Conservation (phyloP, 2,797 vertebrate genomes). For the Tokudaia tokunoshimensis region DNA sequence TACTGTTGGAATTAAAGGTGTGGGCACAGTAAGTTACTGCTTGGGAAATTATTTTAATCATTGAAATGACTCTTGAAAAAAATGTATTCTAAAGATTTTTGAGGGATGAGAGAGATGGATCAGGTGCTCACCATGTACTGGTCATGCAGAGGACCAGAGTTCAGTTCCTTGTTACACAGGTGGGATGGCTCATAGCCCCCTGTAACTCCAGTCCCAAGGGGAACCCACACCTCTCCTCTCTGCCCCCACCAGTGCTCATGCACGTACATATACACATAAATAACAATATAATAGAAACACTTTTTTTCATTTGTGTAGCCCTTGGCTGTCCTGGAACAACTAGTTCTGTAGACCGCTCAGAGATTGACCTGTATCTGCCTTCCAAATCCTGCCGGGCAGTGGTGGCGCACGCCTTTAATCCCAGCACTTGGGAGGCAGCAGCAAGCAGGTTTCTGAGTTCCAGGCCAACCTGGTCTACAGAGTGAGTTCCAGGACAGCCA, state of each 20-base stretch:
- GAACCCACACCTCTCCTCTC: neutral
- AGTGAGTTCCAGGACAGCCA: no score
- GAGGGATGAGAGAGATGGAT: neutral
- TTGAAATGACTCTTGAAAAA: neutral
- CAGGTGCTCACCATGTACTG: neutral
- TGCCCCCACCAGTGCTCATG: neutral
- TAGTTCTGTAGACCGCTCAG: neutral
- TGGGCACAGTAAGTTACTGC: neutral
- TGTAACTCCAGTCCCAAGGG: neutral
- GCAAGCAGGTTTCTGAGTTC: no score
- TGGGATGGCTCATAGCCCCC: neutral
- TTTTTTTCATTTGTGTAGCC: neutral
- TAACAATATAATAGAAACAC: neutral
- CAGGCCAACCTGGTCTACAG: no score
- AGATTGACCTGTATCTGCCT: neutral
- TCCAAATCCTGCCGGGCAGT: neutral
- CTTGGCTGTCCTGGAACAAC: neutral
- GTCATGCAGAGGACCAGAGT: neutral
- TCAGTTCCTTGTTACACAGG: neutral
- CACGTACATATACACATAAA: neutral
- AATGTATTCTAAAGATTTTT: neutral
- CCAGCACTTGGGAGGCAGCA: no score
- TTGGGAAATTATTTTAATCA: conserved; percentile 45
- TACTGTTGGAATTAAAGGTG: neutral
- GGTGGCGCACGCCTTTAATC: no score